These are phyloP conservation scores for Gymnogyps californianus DNA, from an alignment of 2,113 vertebrate species.

Conservation along the genomic window DNA sequence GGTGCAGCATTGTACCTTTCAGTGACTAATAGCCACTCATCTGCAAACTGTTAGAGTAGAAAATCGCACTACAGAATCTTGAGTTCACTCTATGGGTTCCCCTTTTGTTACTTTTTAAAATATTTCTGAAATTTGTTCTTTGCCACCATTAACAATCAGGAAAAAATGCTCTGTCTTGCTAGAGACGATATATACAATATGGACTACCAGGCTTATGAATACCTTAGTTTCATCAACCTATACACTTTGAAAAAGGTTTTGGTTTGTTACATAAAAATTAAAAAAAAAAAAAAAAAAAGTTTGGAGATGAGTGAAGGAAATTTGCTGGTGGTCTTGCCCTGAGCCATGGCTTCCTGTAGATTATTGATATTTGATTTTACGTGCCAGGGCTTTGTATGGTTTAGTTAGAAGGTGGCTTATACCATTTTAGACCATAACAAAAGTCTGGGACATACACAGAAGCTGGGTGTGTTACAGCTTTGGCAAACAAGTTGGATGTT, in stretches of 20 bases:
- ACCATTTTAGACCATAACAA: neutral
- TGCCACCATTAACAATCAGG: neutral
- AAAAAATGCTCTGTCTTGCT: neutral
- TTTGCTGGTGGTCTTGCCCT: neutral
- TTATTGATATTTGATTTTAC: neutral
- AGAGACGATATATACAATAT: neutral
- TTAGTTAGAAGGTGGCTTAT: neutral
- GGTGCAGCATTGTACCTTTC: neutral
- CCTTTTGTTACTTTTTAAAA: neutral
- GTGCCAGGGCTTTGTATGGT: neutral
- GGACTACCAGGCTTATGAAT: neutral
- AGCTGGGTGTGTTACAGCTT: neutral
- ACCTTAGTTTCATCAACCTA: neutral
- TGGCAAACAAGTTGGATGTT: neutral
- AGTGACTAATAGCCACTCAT: neutral
- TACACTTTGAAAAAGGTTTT: neutral
- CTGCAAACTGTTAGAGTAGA: neutral
- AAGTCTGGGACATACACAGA: neutral
- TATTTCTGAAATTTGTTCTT: neutral
- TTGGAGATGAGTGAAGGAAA: neutral
- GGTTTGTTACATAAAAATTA: accelerated
- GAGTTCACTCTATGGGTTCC: neutral
- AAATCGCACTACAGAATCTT: neutral
- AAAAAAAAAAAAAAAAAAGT: neutral
- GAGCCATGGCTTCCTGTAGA: neutral